phyloP scores from a whole-genome alignment of 1,140 invertebrate genomes.

The Orussus abietinus region DNA sequence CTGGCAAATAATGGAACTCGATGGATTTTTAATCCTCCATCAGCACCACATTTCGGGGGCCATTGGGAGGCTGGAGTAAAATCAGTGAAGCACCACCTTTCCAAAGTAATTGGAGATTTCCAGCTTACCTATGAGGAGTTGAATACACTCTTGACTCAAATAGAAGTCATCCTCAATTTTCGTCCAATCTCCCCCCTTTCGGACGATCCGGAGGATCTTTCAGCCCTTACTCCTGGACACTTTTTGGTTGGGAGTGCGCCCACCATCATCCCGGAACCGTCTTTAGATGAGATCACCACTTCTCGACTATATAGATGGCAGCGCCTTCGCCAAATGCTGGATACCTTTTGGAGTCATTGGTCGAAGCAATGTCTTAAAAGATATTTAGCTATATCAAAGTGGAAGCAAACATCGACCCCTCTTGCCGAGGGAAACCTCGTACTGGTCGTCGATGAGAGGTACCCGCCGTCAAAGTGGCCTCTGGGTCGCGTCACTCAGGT shows the following conservation, averaged over 20 bases:
- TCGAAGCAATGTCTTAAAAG: constrained; percentile 6
- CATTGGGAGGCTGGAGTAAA: constrained; percentile 35
- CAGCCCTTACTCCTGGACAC: constrained; percentile 26
- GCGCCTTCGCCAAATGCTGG: not conserved
- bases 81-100: constrained; percentile 22
- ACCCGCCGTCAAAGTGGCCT: constrained; percentile 7
- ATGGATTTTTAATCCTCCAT: constrained; percentile 19
- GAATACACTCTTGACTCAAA: constrained; percentile 19
- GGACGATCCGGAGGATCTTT: constrained; percentile 20
- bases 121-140: constrained; percentile 24
- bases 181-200: constrained; percentile 15
- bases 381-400: constrained; percentile 6
- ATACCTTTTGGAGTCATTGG: constrained; percentile 4
- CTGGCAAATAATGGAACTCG: not conserved
- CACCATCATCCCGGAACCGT: constrained; percentile 10
- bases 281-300: not conserved
- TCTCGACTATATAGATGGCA: constrained; percentile 5
- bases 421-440: constrained; percentile 8
- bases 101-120: constrained; percentile 16
- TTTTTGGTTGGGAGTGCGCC: constrained; percentile 31
- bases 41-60: constrained; percentile 32
- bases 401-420: not conserved
- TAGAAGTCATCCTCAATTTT: constrained; percentile 32
- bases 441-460: constrained; percentile 11
- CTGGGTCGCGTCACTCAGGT: constrained; percentile 4